Evolutionary conservation across 2,113 vertebrate species (phyloP), one percentile per base, ranked within the genome.

Genomic region (Anser brachyrhynchus): DNA sequence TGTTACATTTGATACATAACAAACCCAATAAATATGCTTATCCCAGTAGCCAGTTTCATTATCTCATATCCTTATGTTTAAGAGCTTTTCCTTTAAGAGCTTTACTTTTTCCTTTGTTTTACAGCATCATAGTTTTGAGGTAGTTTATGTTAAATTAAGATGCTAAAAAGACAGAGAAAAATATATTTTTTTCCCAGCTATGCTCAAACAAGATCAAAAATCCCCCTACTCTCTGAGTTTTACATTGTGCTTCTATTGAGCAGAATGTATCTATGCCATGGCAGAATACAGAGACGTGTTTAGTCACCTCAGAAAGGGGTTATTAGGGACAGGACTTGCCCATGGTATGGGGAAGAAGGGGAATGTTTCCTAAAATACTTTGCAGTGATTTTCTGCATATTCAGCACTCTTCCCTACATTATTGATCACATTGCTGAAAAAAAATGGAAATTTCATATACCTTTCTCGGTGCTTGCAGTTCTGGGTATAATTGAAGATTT

Each of bases 21-120:
- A 98, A 98, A 98, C 97, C 95, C 96, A 96, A 98, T 98, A 98
- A 98, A 98, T 98, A 98, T 96, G 98, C 98, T 98, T 98, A 98
- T 98, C 98, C 97, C 78, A 74, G 92, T 26, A 93, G 93, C 97
- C 84, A 9, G 6, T 97, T 98, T 97, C 97, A 98, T 98, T 98
- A 98, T 98, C 97, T 98, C 93, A 89, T 84, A 93, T 46, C 88
- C 95, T 95, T 96, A 97, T 97, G 96, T 95, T 96, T 75, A 94
- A 96, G 96, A 97, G 95, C 93, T 92, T 95, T 95, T 95, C 94
- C 95, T 97, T 95, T 17, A 90, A 92, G 93, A 89, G 91, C 87
- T 94, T 81, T 64, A 92, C 51, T 44, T 39, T 39, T 61, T 70
- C 84, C 51, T 91, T 73, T 89, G 64, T 89, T 95, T 96, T 81